These are phyloP conservation scores for Nomada ferruginata DNA, from an alignment of 2,888 invertebrate genomes.

Conservation along the genomic window DNA sequence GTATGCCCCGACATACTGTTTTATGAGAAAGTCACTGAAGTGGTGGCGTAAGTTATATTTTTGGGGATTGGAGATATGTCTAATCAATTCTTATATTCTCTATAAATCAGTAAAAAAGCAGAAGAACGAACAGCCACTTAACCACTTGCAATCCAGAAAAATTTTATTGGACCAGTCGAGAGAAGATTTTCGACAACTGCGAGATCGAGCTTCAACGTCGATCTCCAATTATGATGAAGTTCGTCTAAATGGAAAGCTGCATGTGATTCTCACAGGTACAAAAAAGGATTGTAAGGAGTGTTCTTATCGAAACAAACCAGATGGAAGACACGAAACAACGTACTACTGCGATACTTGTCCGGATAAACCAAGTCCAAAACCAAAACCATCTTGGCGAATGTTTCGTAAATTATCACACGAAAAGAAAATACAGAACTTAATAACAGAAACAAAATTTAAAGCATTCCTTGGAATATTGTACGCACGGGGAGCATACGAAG, in stretches of 20 bases:
- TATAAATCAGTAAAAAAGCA: neutral
- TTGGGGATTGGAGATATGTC: neutral
- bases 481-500: too few relatives aligned
- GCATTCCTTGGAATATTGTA: too few relatives aligned
- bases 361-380: too few relatives aligned
- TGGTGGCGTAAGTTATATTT: slow-evolving; percentile 15
- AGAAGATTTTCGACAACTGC: slow-evolving; percentile 19
- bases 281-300: slow-evolving; percentile 24
- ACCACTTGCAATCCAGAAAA: neutral
- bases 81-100: slow-evolving; percentile 1
- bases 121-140: neutral
- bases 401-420: too few relatives aligned
- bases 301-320: slow-evolving; percentile 8
- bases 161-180: neutral
- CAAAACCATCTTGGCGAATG: too few relatives aligned
- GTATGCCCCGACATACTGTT: neutral
- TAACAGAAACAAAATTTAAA: too few relatives aligned
- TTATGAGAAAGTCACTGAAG: neutral
- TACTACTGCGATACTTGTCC: too few relatives aligned
- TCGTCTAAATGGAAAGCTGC: neutral
- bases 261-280: slow-evolving; percentile 11
- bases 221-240: slow-evolving; percentile 10
- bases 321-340: slow-evolving; percentile 36
- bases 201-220: slow-evolving; percentile 19
- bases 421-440: too few relatives aligned